Percentiles rank a stretch among this genome's conserved stretches.
phyloP scores from a whole-genome alignment of 2,113 vertebrate species.

The Tragulus kanchil region DNA sequence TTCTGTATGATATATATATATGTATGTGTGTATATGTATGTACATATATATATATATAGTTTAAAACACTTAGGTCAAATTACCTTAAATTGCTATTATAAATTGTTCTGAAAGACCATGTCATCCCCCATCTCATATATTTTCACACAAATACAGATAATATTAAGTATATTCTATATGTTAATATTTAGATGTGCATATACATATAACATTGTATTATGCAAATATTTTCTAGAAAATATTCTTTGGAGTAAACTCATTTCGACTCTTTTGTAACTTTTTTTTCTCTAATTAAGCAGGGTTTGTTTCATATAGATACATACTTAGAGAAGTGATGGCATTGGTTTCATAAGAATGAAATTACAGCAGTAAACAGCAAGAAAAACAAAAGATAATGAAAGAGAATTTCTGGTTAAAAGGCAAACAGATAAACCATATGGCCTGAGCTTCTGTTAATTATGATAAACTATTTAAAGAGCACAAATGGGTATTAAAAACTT shows the following conservation, averaged over 20 bases:
- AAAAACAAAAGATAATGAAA: constrained; percentile 29
- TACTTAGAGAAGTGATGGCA: background rate
- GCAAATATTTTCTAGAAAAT: constrained; percentile 4
- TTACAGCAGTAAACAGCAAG: background rate
- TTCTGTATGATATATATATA: background rate
- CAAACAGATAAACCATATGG: background rate
- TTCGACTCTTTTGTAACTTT: background rate
- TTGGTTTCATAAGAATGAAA: background rate
- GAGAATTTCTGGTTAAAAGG: background rate
- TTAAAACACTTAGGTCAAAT: background rate
- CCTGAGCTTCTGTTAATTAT: background rate
- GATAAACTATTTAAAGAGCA: constrained; percentile 14
- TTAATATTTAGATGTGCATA: background rate
- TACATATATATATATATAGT: background rate
- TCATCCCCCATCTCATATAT: background rate
- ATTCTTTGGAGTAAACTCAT: background rate
- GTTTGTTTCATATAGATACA: background rate
- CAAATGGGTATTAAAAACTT: background rate
- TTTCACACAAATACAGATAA: background rate
- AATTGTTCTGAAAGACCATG: background rate
- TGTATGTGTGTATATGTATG: background rate
- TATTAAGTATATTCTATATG: background rate
- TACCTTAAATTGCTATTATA: background rate
- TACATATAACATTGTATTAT: background rate
- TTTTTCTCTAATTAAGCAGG: background rate